Evolutionary conservation across 2,113 vertebrate species (phyloP).

Genomic region (Ceyx margarethae): DNA sequence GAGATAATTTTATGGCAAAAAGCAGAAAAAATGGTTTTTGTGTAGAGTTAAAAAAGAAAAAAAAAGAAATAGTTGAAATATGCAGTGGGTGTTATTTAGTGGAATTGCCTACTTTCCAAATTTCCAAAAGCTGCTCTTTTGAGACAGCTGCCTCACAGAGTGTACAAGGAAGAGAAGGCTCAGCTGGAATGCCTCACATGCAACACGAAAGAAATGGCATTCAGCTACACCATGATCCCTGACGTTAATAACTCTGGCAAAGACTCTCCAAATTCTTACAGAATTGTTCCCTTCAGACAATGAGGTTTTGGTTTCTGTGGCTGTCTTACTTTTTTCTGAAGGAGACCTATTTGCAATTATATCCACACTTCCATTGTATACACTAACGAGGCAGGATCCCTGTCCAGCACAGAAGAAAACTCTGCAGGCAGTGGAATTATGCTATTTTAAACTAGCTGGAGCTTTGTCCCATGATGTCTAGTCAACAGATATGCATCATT

Average conservation of each 20-base stretch:
- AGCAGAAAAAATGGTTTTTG: not conserved
- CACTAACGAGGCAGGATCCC: not conserved
- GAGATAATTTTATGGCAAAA: not conserved
- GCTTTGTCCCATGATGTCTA: slow-evolving; percentile 14
- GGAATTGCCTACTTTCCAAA: not conserved
- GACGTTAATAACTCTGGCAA: not conserved
- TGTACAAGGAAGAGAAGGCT: not conserved
- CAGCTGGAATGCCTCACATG: not conserved
- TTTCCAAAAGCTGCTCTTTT: not conserved
- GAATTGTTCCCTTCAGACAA: not conserved
- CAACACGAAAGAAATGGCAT: not conserved
- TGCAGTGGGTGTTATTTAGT: not conserved
- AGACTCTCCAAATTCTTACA: not conserved
- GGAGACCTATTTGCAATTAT: not conserved
- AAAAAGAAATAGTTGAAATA: not conserved
- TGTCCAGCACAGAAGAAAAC: not conserved
- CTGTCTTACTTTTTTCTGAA: not conserved
- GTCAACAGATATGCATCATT: not conserved
- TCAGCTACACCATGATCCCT: not conserved
- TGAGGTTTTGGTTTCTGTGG: not conserved
- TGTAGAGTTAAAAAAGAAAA: not conserved
- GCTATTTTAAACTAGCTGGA: not conserved
- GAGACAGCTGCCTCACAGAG: not conserved
- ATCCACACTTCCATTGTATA: not conserved
- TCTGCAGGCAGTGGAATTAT: not conserved